Evolutionary conservation across 1,140 invertebrate genomes (phyloP).

Genomic region (Drosophila ananassae): DNA sequence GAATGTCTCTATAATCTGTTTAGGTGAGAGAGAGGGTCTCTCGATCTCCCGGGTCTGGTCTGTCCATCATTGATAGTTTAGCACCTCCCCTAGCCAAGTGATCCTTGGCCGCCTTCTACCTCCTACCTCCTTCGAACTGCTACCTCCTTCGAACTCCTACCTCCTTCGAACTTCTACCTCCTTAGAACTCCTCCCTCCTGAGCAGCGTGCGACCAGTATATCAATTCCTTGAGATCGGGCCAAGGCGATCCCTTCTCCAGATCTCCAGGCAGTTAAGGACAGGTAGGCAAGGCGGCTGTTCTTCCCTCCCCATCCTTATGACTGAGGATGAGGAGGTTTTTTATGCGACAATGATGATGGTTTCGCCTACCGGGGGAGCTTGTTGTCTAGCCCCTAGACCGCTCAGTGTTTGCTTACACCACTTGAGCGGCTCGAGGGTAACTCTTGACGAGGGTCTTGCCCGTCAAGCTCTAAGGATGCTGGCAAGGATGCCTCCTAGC

Average conservation of each 20-base stretch:
- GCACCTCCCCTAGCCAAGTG: background rate
- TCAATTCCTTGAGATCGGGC: constrained; percentile 50
- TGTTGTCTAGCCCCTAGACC: constrained; percentile 6
- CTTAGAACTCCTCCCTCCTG: background rate
- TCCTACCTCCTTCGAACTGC: background rate
- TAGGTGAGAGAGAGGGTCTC: constrained; percentile 28
- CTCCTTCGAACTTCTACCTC: too few relatives aligned
- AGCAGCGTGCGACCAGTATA: constrained; percentile 58
- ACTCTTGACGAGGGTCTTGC: constrained; percentile 65
- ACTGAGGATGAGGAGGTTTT: constrained; percentile 1
- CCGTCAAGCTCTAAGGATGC: background rate
- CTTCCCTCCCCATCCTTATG: too few relatives aligned
- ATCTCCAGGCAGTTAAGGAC: constrained; percentile 9
- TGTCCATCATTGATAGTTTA: constrained; percentile 31
- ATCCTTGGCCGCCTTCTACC: background rate
- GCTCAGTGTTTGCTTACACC: constrained; percentile 75
- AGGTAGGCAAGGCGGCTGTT: constrained; percentile 17
- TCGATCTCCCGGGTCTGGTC: constrained; percentile 15
- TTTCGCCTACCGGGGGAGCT: constrained; percentile 20
- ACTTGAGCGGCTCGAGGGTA: constrained; percentile 68
- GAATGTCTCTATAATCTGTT: constrained; percentile 28
- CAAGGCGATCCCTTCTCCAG: constrained; percentile 2
- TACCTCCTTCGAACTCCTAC: background rate
- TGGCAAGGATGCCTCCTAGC: background rate
- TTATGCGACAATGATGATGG: constrained; percentile 72